Conservation (phyloP, 2,888 invertebrate genomes). For the Scaptomyza parva region DNA sequence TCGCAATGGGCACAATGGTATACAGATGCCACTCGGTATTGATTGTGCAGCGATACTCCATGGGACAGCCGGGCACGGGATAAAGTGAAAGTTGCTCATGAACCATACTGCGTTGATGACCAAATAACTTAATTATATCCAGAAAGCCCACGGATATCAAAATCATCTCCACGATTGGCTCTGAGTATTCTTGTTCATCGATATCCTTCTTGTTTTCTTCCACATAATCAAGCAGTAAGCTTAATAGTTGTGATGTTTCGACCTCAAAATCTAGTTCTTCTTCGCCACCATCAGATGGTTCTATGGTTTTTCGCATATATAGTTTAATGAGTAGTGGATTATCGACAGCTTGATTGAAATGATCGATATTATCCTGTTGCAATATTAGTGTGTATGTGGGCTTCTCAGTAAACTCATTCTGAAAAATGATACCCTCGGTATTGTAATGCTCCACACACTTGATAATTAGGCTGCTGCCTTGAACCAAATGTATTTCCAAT, state of each 20-base stretch:
- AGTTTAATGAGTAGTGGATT: constrained; percentile 72
- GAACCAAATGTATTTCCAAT: constrained; percentile 67
- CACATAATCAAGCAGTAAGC: background rate
- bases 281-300: background rate
- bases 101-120: constrained; percentile 51
- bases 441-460: constrained; percentile 70
- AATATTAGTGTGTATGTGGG: constrained; percentile 76
- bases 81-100: constrained; percentile 51
- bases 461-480: constrained; percentile 60
- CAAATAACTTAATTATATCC: constrained; percentile 63
- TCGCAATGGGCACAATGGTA: constrained; percentile 73
- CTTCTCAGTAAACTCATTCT: constrained; percentile 53
- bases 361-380: constrained; percentile 75
- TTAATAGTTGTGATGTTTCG: constrained; percentile 4
- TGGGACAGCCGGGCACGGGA: constrained; percentile 54
- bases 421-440: constrained; percentile 55
- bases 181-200: background rate
- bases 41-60: constrained; percentile 40
- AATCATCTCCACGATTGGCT: constrained; percentile 14
- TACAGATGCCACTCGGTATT: constrained; percentile 76
- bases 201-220: background rate
- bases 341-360: constrained; percentile 70
- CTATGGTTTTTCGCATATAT: constrained; percentile 48
- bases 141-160: constrained; percentile 56
- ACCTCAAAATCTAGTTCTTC: constrained; percentile 7